Conservation (phyloP, 2,797 vertebrate genomes). For the Borostomias antarcticus region DNA sequence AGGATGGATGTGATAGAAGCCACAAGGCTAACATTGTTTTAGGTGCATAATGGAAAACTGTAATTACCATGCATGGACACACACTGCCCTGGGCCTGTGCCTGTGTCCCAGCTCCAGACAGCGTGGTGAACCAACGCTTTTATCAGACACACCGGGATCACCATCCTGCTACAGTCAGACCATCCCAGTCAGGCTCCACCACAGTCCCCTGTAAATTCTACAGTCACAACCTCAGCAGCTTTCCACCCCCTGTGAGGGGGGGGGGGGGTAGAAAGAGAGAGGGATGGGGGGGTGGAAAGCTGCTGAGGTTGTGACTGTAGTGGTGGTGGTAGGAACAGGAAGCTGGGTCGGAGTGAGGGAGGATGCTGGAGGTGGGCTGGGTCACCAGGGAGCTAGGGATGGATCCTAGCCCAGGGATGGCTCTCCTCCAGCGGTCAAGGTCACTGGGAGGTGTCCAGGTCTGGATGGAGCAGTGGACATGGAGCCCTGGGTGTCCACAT, state of each 20-base stretch:
- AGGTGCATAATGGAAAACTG: neutral
- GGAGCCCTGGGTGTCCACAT: conserved; percentile 39
- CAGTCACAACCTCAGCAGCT: conserved; percentile 33
- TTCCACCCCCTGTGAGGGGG: conserved; percentile 46
- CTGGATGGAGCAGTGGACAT: conserved; percentile 41
- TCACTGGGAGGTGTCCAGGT: conserved; percentile 63
- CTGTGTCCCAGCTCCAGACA: conserved; percentile 39
- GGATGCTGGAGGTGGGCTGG: conserved; percentile 45
- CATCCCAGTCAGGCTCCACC: too few species aligned
- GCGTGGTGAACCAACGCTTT: neutral
- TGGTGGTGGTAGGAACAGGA: neutral
- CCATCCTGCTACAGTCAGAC: conserved; percentile 36
- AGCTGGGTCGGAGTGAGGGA: neutral
- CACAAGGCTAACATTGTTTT: too few species aligned
- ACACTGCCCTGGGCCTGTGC: neutral
- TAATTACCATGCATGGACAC: neutral
- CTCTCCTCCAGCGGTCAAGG: conserved; percentile 69
- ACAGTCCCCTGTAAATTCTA: too few species aligned
- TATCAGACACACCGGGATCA: neutral
- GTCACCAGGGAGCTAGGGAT: conserved; percentile 63
- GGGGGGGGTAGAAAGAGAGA: conserved; percentile 41
- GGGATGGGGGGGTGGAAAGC: conserved; percentile 14
- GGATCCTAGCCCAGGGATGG: conserved; percentile 61
- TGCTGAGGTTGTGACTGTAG: neutral
- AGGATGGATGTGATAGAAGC: too few species aligned